phyloP scores from a whole-genome alignment of 2,888 invertebrate genomes.

The Drosophila mercatorum region DNA sequence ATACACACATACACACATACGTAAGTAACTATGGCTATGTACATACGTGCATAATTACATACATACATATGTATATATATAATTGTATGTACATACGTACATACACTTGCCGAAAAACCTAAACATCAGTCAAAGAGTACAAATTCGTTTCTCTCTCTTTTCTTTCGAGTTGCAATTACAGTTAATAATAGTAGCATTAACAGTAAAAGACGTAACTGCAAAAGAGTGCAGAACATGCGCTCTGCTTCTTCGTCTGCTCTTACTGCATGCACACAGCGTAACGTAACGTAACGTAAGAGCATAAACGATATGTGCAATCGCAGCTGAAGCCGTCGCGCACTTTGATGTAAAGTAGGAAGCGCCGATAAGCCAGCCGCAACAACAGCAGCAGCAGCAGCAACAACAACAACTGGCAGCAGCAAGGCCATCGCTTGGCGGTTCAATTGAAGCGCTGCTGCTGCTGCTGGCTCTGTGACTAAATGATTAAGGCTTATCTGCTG shows the following conservation, averaged over 20 bases:
- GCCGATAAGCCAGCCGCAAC: slow-evolving; percentile 52
- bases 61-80: too few relatives aligned
- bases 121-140: background rate
- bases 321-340: slow-evolving; percentile 44
- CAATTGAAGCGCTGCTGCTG: slow-evolving; percentile 46
- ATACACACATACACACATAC: background rate
- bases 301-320: slow-evolving; percentile 36
- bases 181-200: background rate
- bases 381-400: slow-evolving; percentile 22
- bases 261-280: background rate
- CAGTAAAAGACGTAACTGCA: background rate
- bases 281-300: slow-evolving; percentile 7
- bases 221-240: background rate
- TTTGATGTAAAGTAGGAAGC: slow-evolving; percentile 64
- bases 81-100: too few relatives aligned
- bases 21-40: too few relatives aligned
- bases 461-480: slow-evolving; percentile 63
- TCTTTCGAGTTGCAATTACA: background rate
- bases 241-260: background rate
- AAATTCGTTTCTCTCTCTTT: background rate
- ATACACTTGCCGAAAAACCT: background rate
- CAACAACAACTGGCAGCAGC: slow-evolving; percentile 11
- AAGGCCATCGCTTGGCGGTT: slow-evolving; percentile 47
- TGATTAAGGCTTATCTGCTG: slow-evolving; percentile 75
- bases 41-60: too few relatives aligned